Evolutionary conservation across 23 tunicate genomes (phyloP).

Genomic region (Oikopleura dioica): DNA sequence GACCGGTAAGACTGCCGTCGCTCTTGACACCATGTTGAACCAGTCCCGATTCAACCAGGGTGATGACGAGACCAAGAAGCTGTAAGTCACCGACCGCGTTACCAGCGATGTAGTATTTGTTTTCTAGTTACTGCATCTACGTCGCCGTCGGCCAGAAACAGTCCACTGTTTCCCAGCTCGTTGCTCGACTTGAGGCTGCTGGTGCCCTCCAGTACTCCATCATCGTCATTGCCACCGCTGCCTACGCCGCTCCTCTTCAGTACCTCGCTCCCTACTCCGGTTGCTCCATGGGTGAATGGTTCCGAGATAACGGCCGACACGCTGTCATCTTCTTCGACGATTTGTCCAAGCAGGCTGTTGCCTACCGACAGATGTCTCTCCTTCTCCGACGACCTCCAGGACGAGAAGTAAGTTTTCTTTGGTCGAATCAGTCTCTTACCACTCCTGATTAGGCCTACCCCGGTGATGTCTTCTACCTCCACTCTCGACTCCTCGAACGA

Average conservation of each 20-base stretch:
- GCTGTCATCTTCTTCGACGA: slow-evolving; percentile 90
- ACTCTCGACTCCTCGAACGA: slow-evolving; percentile 88
- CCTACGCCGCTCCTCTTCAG: slow-evolving; percentile 96
- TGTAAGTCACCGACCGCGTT: slow-evolving; percentile 15
- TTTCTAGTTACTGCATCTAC: slow-evolving; percentile 60
- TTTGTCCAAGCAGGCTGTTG: slow-evolving; percentile 99
- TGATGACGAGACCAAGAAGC: slow-evolving; percentile 72
- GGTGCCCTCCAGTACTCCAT: slow-evolving; percentile 96
- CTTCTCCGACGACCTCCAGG: slow-evolving; percentile 95
- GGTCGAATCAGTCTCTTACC: background rate
- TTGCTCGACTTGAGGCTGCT: slow-evolving; percentile 63
- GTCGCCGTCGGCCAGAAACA: slow-evolving; percentile 98
- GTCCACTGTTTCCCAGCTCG: slow-evolving; percentile 87
- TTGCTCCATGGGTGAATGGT: slow-evolving; percentile 91
- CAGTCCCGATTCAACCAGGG: slow-evolving; percentile 90
- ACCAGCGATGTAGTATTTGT: background rate
- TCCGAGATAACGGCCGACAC: slow-evolving; percentile 96
- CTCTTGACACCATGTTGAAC: slow-evolving; percentile 95
- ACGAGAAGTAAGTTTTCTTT: background rate
- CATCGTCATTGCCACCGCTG: slow-evolving; percentile 95
- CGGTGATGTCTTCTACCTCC: slow-evolving; percentile 97
- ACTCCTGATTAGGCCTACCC: slow-evolving; percentile 56
- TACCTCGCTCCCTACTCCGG: slow-evolving; percentile 98
- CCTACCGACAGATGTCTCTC: slow-evolving; percentile 99
- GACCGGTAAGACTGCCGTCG: slow-evolving; percentile 99